A percentile compares a stretch with the other conserved stretches of the same genome.
Evolutionary conservation across 2,113 vertebrate genomes (phyloP).

Genomic region (Notarius lentiginosus): DNA sequence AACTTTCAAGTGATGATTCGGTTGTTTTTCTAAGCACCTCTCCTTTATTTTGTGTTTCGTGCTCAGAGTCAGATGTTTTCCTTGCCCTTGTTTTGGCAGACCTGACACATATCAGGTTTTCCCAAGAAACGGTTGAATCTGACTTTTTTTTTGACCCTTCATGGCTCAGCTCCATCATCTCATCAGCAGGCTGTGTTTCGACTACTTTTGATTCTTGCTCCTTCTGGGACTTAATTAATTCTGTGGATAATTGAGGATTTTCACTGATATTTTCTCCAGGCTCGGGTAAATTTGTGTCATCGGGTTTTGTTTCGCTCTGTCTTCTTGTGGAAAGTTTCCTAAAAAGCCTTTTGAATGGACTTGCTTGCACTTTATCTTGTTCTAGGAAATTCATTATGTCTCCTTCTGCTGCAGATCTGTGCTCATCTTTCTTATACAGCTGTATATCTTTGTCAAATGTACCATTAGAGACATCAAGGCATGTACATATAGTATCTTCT

Average conservation of each 20-base stretch:
- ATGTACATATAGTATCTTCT: slow-evolving; percentile 45
- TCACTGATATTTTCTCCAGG: slow-evolving; percentile 76
- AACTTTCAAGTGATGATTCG: slow-evolving; percentile 61
- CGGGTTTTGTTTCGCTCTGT: slow-evolving; percentile 73
- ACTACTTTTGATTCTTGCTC: slow-evolving; percentile 71
- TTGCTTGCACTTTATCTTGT: slow-evolving; percentile 78
- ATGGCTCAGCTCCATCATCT: slow-evolving; percentile 69
- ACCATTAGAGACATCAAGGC: slow-evolving; percentile 34
- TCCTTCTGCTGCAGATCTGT: slow-evolving; percentile 60
- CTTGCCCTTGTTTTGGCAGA: slow-evolving; percentile 85
- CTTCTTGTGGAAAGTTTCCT: slow-evolving; percentile 84
- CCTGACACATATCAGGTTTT: slow-evolving; percentile 85
- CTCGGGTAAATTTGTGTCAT: slow-evolving; percentile 69
- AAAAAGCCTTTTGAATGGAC: slow-evolving; percentile 87
- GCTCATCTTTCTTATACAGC: slow-evolving; percentile 24
- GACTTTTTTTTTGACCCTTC: slow-evolving; percentile 85
- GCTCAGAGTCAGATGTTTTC: slow-evolving; percentile 83
- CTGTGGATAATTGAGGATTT: slow-evolving; percentile 64
- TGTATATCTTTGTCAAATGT: slow-evolving; percentile 40
- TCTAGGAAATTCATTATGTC: slow-evolving; percentile 79
- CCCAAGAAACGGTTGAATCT: slow-evolving; percentile 89
- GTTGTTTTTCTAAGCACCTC: slow-evolving; percentile 60
- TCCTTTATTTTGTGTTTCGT: slow-evolving; percentile 71
- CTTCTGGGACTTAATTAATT: slow-evolving; percentile 52
- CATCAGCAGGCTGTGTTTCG: slow-evolving; percentile 70